Evolutionary conservation across 2,797 vertebrate genomes (phyloP), one percentile per base, ranked within the genome.

Genomic region (Lutjanus argentimaculatus): DNA sequence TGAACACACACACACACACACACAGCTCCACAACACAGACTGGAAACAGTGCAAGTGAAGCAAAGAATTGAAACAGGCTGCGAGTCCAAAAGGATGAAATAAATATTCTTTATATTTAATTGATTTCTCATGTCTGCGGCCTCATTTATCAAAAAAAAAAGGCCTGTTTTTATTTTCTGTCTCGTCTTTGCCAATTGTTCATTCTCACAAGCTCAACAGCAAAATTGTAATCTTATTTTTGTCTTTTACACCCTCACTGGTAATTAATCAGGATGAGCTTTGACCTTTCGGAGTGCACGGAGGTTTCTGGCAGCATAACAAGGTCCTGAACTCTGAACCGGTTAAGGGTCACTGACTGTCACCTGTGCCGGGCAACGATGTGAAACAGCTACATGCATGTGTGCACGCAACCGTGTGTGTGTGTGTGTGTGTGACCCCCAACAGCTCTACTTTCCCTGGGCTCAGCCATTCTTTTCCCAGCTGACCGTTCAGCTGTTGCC

Each of bases 401-500:
- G 80, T 72, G 72, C 67, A 55, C 14, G 46, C 45, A 36, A 36
- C 30, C 30, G 30, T 36, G 30, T 36, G 30, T 36, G 25, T 36
- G 30, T 36, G 30, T 36, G 25, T 76, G 80, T 59, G 67, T 14
- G 78, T 72, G 89, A 88, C 85, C 86, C 85, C 84, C 86, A 52
- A 6, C 73, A 77, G 83, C 83, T 93, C 84, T 69, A 93, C 94
- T 95, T 95, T 96, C 94, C 86, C 93, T 87, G 58, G 82, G 61
- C 91, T 95, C 94, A 93, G 94, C 92, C 91, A 89, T 94, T 95
- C 92, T 90, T 83, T 77, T 76, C 82, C 90, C 95, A 94, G 94
- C 91, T 95, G 95, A 93, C 86, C 70, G 19, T 90, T 94, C 95
- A 95, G 95, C 95, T 95, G 95, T 94, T 88, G 80, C 88, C 82